Evolutionary conservation across 2,113 vertebrate species (phyloP).

Genomic region (Rhinoderma darwinii): DNA sequence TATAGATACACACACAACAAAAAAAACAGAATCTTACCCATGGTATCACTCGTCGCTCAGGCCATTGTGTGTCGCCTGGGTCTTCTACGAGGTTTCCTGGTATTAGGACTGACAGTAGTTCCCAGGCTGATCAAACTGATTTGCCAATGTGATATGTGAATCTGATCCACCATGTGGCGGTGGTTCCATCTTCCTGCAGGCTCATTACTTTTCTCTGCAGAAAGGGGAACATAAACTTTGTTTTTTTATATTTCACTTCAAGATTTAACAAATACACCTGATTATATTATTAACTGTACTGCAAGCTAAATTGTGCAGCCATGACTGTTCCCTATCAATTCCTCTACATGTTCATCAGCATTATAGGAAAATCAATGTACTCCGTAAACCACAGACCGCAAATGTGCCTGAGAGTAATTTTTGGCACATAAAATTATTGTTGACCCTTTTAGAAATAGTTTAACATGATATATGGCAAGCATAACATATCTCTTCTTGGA

Average conservation of each 20-base stretch:
- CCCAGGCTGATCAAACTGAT: background rate
- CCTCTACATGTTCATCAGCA: background rate
- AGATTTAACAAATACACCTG: background rate
- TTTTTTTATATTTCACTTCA: no score
- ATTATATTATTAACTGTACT: background rate
- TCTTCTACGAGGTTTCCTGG: no score
- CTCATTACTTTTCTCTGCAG: no score
- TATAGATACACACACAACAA: no score
- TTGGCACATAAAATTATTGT: slow-evolving; percentile 38
- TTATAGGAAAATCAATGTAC: slow-evolving; percentile 52
- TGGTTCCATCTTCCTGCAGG: background rate
- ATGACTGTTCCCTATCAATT: background rate
- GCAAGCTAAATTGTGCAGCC: background rate
- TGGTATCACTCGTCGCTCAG: no score
- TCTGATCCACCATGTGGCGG: background rate
- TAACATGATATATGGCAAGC: background rate
- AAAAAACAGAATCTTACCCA: no score
- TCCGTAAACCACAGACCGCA: slow-evolving; percentile 50
- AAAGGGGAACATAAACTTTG: no score
- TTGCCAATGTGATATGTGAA: background rate
- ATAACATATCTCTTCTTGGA: background rate
- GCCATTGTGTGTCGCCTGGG: no score
- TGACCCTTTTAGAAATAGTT: slow-evolving; percentile 39
- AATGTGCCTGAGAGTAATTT: slow-evolving; percentile 37
- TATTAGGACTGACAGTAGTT: no score